Percentiles rank a stretch among this genome's conserved stretches.
phyloP scores from a whole-genome alignment of 2,888 invertebrate species.

The Malacosoma neustria region DNA sequence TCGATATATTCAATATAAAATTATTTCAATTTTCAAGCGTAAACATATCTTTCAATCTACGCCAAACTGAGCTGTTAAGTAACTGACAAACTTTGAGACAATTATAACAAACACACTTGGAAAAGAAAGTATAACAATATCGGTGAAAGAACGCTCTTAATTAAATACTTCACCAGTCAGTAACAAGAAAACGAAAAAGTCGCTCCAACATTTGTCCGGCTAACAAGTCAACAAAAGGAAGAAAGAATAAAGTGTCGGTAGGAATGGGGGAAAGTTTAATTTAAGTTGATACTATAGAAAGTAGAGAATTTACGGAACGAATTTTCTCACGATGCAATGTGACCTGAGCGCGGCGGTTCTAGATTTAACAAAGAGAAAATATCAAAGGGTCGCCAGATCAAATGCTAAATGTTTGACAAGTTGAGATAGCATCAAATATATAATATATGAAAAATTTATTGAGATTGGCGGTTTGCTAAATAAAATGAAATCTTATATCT shows the following conservation, averaged over 20 bases:
- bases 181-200: neutral
- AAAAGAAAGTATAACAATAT: constrained; percentile 18
- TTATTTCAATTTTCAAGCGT: no score
- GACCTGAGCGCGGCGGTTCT: constrained; percentile 21
- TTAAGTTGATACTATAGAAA: constrained; percentile 9
- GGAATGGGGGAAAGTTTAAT: constrained; percentile 11
- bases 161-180: neutral
- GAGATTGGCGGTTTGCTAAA: no score
- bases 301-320: constrained; percentile 7
- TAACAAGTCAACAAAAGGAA: constrained; percentile 2
- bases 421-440: constrained; percentile 17
- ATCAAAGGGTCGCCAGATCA: constrained; percentile 35
- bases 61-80: no score
- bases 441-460: no score
- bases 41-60: no score
- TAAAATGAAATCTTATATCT: no score
- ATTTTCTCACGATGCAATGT: constrained; percentile 25
- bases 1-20: no score
- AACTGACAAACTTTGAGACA: no score
- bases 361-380: constrained; percentile 26
- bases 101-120: no score
- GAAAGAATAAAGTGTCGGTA: constrained; percentile 5
- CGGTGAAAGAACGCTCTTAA: neutral
- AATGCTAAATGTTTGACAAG: constrained; percentile 12
- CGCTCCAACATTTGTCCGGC: neutral